A percentile compares a stretch with the other conserved stretches of the same genome.
These are phyloP conservation scores for Columba janthina DNA, from an alignment of 2,113 vertebrate genomes.

Conservation along the genomic window DNA sequence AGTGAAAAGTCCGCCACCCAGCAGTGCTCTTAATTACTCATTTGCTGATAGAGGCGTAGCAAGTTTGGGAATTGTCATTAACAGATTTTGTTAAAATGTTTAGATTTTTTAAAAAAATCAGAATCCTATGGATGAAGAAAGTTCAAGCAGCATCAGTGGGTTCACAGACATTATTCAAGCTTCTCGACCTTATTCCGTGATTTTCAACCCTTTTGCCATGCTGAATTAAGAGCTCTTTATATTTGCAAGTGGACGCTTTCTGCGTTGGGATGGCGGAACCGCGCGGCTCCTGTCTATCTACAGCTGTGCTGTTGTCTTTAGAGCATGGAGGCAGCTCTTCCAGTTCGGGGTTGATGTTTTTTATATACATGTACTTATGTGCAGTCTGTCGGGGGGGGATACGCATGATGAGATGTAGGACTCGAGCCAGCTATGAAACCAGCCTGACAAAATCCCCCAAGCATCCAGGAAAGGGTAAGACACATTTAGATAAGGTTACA, in stretches of 20 bases:
- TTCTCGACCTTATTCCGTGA: neutral
- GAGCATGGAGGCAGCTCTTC: neutral
- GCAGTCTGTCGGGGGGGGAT: neutral
- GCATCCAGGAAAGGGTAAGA: neutral
- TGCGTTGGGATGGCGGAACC: neutral
- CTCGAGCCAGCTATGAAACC: neutral
- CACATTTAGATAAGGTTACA: conserved; percentile 10
- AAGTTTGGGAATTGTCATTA: neutral
- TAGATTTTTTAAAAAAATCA: neutral
- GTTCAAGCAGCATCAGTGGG: neutral
- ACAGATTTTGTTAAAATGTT: neutral
- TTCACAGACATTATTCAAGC: neutral
- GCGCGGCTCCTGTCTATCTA: rapidly evolving
- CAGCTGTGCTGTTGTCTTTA: neutral
- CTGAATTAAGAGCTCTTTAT: neutral
- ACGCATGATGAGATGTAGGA: neutral
- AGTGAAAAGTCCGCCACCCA: neutral
- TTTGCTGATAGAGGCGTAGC: neutral
- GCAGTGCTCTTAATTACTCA: neutral
- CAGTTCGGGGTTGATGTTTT: neutral
- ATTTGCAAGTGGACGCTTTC: neutral
- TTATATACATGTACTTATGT: neutral
- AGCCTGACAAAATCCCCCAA: conserved; percentile 35
- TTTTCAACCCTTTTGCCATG: neutral
- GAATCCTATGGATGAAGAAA: neutral